Evolutionary conservation across 2,888 invertebrate species (phyloP), one percentile per base, ranked within the genome.

Genomic region (Cheiracanthium punctorium): DNA sequence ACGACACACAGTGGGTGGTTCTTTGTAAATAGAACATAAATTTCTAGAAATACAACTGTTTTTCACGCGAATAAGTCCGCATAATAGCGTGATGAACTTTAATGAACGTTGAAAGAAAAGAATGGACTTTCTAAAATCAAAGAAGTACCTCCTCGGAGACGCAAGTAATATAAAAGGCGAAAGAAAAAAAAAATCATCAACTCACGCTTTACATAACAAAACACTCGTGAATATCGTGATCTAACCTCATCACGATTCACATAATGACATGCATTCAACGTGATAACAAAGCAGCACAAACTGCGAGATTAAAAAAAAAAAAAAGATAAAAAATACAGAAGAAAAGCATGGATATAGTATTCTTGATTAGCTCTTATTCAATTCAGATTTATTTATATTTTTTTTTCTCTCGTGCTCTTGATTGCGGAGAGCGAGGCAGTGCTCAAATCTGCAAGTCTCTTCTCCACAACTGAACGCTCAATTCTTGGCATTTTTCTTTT

Each of bases 321-420:
- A 17, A 41, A n/a, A 20, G 24, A 28, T 64, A 28, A 64, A 64
- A 5, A 58, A 58, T 37, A 37, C 4, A 7, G n/a, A 67, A 10
- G 48, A 72, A 72, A 72, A 43, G 12, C 12, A 29, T 28, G 29
- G 33, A n/a, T 24, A n/a, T 33, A 73, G 73, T 58, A 30, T 58
- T 58, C 24, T 75, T 75, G 75, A 75, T 65, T 75, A 75, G 33
- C 75, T 65, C 41, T 29, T 41, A 75, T 64, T 65, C 75, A 73
- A 32, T 73, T 65, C 24, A 14, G 28, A n/a, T n/a, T n/a, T n/a
- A n/a, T n/a, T n/a, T n/a, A n/a, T n/a, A n/a, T n/a, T n/a, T n/a
- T n/a, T n/a, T n/a, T n/a, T 71, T 71, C 29, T 69, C 29, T 43
- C 17, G 12, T 29, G 41, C 43, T 43, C 43, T 43, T 71, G 43